These are phyloP conservation scores for Tenthredo amoena DNA, from an alignment of 2,888 invertebrate genomes.

Conservation along the genomic window DNA sequence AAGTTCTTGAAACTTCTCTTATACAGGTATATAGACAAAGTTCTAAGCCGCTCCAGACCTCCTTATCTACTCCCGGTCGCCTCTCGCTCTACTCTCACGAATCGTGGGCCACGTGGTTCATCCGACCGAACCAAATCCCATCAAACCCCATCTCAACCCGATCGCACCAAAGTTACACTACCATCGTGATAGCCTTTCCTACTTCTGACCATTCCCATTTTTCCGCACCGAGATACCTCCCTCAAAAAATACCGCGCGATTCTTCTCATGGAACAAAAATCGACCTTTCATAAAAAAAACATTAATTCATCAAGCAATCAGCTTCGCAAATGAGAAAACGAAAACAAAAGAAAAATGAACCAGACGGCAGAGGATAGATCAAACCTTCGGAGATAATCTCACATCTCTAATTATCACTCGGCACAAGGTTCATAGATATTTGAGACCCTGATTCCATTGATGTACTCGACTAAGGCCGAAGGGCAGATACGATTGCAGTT, in stretches of 20 bases:
- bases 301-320: background rate
- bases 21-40: slow-evolving; percentile 26
- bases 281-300: background rate
- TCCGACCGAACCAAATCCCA: slow-evolving; percentile 36
- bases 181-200: slow-evolving; percentile 21
- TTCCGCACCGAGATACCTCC: background rate
- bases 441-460: background rate
- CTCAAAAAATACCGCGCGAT: background rate
- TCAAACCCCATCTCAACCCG: slow-evolving; percentile 33
- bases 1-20: slow-evolving; percentile 36
- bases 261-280: background rate
- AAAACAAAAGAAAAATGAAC: background rate
- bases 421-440: background rate
- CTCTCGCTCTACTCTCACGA: slow-evolving; percentile 20
- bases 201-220: background rate
- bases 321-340: background rate
- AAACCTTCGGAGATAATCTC: background rate
- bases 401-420: background rate
- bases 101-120: slow-evolving; percentile 27
- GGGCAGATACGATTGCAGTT: slow-evolving; percentile 49
- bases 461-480: slow-evolving; percentile 16
- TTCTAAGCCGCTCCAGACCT: slow-evolving; percentile 34
- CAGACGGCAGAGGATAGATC: background rate
- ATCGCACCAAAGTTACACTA: slow-evolving; percentile 43
- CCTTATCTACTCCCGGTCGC: slow-evolving; percentile 28